Conservation (phyloP, 2,888 invertebrate species). For the Cordylochernes scorpioides region DNA sequence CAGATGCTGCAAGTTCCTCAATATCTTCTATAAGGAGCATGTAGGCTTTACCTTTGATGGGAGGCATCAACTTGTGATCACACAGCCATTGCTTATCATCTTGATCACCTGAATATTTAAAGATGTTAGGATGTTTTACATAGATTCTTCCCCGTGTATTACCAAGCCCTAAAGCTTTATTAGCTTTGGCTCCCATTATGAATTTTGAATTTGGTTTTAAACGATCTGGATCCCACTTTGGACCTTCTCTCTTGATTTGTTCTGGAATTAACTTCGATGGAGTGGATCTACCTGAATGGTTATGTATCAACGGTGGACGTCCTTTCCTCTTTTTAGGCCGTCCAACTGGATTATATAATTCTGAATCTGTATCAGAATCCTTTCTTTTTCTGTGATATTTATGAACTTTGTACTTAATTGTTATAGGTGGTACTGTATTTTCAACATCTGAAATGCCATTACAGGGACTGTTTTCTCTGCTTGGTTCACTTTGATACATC, state of each 20-base stretch:
- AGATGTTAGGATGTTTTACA: conserved; percentile 44
- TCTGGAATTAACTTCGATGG: conserved; percentile 18
- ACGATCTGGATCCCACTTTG: conserved; percentile 42
- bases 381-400: conserved; percentile 36
- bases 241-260: conserved; percentile 21
- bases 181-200: conserved; percentile 40
- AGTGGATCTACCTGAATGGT: conserved; percentile 18
- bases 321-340: conserved; percentile 27
- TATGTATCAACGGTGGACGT: conserved; percentile 24
- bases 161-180: conserved; percentile 39
- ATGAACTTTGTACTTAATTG: no score
- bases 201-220: conserved; percentile 42
- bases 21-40: conserved; percentile 51
- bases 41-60: conserved; percentile 49
- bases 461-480: conserved; percentile 13
- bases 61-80: conserved; percentile 43
- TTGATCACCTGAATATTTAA: conserved; percentile 44
- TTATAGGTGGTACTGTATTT: conserved; percentile 7
- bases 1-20: conserved; percentile 39
- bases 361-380: conserved; percentile 22
- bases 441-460: conserved; percentile 13
- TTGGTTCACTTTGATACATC: conserved; percentile 28
- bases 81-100: conserved; percentile 56
- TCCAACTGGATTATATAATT: conserved; percentile 21
- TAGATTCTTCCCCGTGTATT: conserved; percentile 45